Evolutionary conservation across 2,797 vertebrate species (phyloP).

Genomic region (Macropodus opercularis): DNA sequence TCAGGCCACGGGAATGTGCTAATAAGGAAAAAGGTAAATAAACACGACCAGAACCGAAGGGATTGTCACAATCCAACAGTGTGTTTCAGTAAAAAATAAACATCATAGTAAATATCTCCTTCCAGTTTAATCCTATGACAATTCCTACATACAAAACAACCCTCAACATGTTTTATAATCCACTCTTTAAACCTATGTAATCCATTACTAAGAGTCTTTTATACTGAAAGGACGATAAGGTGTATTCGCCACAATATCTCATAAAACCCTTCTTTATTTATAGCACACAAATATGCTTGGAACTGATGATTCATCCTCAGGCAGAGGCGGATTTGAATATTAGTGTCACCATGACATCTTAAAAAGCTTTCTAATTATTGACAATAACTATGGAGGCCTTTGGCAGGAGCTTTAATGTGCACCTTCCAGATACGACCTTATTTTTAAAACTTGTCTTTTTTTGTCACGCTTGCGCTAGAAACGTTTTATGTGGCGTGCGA

Average conservation of each 20-base stretch:
- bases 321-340: conserved; percentile 32
- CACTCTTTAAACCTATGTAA: conserved; percentile 44
- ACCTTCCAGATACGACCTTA: conserved; percentile 19
- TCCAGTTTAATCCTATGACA: conserved; percentile 50
- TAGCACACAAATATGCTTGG: conserved; percentile 16
- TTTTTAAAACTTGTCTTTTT: conserved; percentile 55
- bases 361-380: conserved; percentile 32
- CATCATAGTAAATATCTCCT: conserved; percentile 19
- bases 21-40: conserved; percentile 3
- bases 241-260: conserved; percentile 27
- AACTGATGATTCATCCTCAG: conserved; percentile 18
- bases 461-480: conserved; percentile 31
- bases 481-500: conserved; percentile 11
- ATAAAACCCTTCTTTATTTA: conserved; percentile 42
- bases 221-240: conserved; percentile 22
- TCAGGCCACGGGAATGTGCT: neutral
- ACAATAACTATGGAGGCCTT: conserved; percentile 6
- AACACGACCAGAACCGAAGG: conserved; percentile 37
- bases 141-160: conserved; percentile 45
- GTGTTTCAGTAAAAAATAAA: conserved; percentile 43
- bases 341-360: conserved; percentile 9
- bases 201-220: conserved; percentile 48
- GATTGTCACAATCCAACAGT: conserved; percentile 45
- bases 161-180: conserved; percentile 38
- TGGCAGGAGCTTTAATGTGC: conserved; percentile 37